phyloP scores from a whole-genome alignment of 2,113 vertebrate genomes.

The Centropus bengalensis region DNA sequence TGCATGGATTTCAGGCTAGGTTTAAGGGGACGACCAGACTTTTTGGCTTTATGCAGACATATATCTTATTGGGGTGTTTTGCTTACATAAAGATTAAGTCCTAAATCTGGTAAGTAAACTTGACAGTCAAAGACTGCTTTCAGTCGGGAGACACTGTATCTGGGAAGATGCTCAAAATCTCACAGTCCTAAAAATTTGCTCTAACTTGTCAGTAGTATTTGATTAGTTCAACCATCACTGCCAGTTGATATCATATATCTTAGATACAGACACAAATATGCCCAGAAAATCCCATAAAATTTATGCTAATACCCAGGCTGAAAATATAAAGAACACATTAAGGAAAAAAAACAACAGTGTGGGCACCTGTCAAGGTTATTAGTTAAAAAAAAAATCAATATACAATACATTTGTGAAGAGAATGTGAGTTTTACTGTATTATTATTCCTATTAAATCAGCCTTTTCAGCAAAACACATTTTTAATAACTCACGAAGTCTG shows the following conservation, averaged over 20 bases:
- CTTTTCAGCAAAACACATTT: not conserved
- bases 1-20: not conserved
- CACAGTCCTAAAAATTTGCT: conserved; percentile 64
- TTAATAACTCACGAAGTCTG: not conserved
- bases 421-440: not conserved
- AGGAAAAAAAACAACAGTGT: not conserved
- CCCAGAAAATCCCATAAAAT: conserved; percentile 68
- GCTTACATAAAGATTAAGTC: conserved; percentile 57
- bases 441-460: conserved; percentile 8
- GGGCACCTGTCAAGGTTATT: conserved; percentile 54
- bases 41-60: not conserved
- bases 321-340: conserved; percentile 63
- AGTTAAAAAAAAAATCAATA: conserved; percentile 10
- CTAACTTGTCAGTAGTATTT: conserved; percentile 63
- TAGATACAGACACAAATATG: conserved; percentile 61
- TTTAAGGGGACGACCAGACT: not conserved
- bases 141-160: conserved; percentile 58
- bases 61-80: conserved; percentile 53
- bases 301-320: conserved; percentile 47
- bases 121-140: conserved; percentile 67
- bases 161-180: conserved; percentile 68
- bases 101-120: conserved; percentile 47
- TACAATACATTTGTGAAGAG: conserved; percentile 32
- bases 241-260: conserved; percentile 57
- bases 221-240: conserved; percentile 56